Conservation (phyloP, 1,140 invertebrate species). For the Orussus abietinus region DNA sequence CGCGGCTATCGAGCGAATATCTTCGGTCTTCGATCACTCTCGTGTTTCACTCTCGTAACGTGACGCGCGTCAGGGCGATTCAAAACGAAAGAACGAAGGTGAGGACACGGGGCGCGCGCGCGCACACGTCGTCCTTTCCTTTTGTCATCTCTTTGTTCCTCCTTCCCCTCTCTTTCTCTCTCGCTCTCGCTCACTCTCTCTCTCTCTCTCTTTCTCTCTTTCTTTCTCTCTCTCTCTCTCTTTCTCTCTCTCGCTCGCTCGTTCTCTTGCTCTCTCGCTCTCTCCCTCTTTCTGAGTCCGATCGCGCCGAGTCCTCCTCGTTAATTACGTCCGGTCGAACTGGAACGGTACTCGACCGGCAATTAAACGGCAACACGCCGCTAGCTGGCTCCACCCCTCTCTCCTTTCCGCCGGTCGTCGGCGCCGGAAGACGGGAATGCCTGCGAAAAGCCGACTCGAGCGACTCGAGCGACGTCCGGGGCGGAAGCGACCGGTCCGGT, state of each 20-base stretch:
- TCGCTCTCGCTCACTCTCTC: slow-evolving; percentile 7
- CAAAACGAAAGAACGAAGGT: too few relatives aligned
- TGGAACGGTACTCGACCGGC: slow-evolving; percentile 3
- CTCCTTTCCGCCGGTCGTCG: too few relatives aligned
- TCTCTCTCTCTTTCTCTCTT: slow-evolving; percentile 15
- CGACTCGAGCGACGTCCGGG: too few relatives aligned
- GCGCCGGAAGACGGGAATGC: too few relatives aligned
- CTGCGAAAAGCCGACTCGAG: too few relatives aligned
- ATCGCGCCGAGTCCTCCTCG: too few relatives aligned
- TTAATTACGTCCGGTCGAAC: slow-evolving; percentile 4
- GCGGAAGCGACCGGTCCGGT: too few relatives aligned
- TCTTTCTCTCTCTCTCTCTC: slow-evolving; percentile 11
- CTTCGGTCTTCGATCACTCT: slow-evolving; percentile 50
- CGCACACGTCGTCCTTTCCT: too few relatives aligned
- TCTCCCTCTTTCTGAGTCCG: slow-evolving; percentile 8
- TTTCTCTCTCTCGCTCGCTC: slow-evolving; percentile 12
- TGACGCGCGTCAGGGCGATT: too few relatives aligned
- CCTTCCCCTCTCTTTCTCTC: slow-evolving; percentile 12
- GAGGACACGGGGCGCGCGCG: too few relatives aligned
- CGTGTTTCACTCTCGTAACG: slow-evolving; percentile 32
- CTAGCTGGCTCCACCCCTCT: slow-evolving; percentile 55
- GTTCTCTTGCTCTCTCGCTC: too few relatives aligned
- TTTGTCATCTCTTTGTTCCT: slow-evolving; percentile 9
- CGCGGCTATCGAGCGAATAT: slow-evolving; percentile 41
- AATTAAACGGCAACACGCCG: slow-evolving; percentile 32